Evolutionary conservation across 2,113 vertebrate species (phyloP).

Genomic region (Sinosuthora webbiana): DNA sequence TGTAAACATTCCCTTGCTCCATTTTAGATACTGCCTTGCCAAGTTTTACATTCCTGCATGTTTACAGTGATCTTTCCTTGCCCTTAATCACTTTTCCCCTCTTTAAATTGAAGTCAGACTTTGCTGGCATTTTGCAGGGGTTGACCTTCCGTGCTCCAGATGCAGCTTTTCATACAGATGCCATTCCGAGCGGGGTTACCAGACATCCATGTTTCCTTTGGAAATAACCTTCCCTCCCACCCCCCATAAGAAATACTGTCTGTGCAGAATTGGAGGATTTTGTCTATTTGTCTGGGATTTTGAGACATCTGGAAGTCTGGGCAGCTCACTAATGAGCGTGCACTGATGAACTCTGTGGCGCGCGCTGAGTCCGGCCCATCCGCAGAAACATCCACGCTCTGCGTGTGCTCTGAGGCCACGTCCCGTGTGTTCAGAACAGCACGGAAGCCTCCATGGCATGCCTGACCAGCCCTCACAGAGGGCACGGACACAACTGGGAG

Average conservation of each 20-base stretch:
- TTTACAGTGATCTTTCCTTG: conserved; percentile 53
- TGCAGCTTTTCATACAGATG: conserved; percentile 46
- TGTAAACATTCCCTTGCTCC: conserved; percentile 43
- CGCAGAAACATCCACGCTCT: background rate
- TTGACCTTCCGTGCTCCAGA: conserved; percentile 17
- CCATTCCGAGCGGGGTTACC: conserved; percentile 14
- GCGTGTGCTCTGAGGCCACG: background rate
- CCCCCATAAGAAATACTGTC: background rate
- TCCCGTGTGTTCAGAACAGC: background rate
- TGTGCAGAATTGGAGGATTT: conserved; percentile 33
- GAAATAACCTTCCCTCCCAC: conserved; percentile 13
- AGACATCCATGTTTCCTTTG: conserved; percentile 58
- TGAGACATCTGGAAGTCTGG: conserved; percentile 64
- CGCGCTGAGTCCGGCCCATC: background rate
- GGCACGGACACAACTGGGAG: rapidly evolving
- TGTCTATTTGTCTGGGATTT: conserved; percentile 59
- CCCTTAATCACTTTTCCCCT: conserved; percentile 38
- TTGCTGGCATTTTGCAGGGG: conserved; percentile 31
- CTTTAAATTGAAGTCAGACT: conserved; percentile 55
- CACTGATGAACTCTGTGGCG: conserved; percentile 15
- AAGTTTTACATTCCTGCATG: conserved; percentile 59
- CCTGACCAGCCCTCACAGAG: background rate
- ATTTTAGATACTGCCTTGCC: conserved; percentile 38
- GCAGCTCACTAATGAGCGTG: conserved; percentile 40
- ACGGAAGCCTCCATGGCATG: rapidly evolving